Base-by-base conservation (phyloP, 2,888 invertebrate species). In the Ornithoptera priamus region DNA sequence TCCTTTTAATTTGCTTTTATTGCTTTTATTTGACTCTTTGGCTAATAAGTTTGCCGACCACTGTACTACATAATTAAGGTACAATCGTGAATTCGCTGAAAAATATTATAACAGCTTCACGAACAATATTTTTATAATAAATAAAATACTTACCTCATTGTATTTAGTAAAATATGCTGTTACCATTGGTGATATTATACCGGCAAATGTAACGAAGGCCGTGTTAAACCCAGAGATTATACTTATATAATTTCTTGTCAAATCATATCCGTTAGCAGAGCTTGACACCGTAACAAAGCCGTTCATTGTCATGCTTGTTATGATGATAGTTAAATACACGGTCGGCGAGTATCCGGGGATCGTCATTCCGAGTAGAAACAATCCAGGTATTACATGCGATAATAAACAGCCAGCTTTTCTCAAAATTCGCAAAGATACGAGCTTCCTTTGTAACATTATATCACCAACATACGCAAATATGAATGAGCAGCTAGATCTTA, bases 181-280 rank as follows among this genome's bases (percentile, higher is more conserved):
- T 62, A 95, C 85, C 68, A 93, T 84, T 0, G 95, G 95, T 2
- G 94, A 93, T 65, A 95, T 92, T 73, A 95, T 94, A 5, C 95
- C 95, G 2, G 94, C 92, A 0, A 93, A 88, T n/a, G 93, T 93
- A 22, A 94, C 94, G 42, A 94, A 76, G 67, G 94, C 93, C 73
- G 94, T 94, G 67, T 94, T 94, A 8, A 95, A 93, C 2, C 95
- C 95, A 71, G 95, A 94, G 8, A 95, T 78, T 18, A 94, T 93
- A 0, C 95, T 95, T 3, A 95, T 95, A 79, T 93, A 95, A 78
- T 95, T 95, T 2, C 95, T 95, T 0, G 95, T 94, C 70, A 95
- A 84, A 82, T 95, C 95, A 78, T 95, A 95, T 22, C 93, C 67
- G 67, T 92, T 93, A 73, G 89, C 88, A 70, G 89, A 77, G 75